Conservation (phyloP, 2,888 invertebrate genomes). For the Macrosoma leucophasiata region DNA sequence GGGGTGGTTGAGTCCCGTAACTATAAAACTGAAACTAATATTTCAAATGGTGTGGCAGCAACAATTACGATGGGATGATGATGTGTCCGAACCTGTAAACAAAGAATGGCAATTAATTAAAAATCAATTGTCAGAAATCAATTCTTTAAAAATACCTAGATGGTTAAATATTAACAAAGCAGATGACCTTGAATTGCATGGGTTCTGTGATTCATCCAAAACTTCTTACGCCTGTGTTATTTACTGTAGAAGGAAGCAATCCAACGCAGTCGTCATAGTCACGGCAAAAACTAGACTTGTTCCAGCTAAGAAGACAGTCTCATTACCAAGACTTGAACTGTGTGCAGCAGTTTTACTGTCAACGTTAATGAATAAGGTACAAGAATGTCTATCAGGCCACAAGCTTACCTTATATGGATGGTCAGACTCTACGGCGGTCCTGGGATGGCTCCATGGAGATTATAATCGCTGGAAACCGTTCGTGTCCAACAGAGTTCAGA, state of each 20-base stretch:
- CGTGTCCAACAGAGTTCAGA: slow-evolving; percentile 18
- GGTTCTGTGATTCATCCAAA: slow-evolving; percentile 23
- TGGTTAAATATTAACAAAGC: slow-evolving; percentile 10
- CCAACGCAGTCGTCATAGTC: slow-evolving; percentile 4
- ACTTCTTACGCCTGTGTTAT: slow-evolving; percentile 22
- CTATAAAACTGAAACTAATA: slow-evolving; percentile 11
- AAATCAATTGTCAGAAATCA: slow-evolving; percentile 5
- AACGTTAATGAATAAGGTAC: slow-evolving; percentile 4
- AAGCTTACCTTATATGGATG: not conserved
- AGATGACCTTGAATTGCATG: slow-evolving; percentile 19
- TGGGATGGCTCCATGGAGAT: slow-evolving; percentile 11
- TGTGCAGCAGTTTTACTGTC: slow-evolving; percentile 15
- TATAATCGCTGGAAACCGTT: slow-evolving; percentile 20
- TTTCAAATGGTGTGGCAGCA: slow-evolving; percentile 17
- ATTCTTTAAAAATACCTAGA: slow-evolving; percentile 8
- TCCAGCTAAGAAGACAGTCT: not conserved
- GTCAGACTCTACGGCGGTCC: slow-evolving; percentile 8
- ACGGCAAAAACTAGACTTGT: slow-evolving; percentile 14
- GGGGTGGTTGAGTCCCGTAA: slow-evolving; percentile 16
- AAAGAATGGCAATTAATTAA: slow-evolving; percentile 13
- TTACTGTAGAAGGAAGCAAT: slow-evolving; percentile 16
- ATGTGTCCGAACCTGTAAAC: not conserved
- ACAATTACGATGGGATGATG: slow-evolving; percentile 13
- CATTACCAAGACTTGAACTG: slow-evolving; percentile 16
- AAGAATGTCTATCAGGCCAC: not conserved